Conservation (phyloP, 2,797 vertebrate species). For the Cetoscarus ocellatus region DNA sequence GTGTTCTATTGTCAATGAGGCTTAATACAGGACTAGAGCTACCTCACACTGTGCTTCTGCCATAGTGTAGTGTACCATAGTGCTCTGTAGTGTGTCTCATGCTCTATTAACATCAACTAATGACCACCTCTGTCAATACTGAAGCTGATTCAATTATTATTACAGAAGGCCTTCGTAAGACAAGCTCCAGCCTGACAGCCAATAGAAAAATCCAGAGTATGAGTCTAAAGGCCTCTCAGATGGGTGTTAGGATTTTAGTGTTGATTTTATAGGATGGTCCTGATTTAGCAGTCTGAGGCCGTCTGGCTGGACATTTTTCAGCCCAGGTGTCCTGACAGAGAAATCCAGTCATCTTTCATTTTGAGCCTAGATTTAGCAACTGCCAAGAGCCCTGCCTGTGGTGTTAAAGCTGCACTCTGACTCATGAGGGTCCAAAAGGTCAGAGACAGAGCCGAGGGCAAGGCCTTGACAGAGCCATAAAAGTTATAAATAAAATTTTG, state of each 20-base stretch:
- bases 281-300: constrained; percentile 42
- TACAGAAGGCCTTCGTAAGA: background rate
- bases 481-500: constrained; percentile 50
- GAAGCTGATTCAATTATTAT: background rate
- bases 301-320: constrained; percentile 50
- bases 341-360: constrained; percentile 67
- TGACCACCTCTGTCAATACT: background rate
- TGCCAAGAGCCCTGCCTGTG: constrained; percentile 47
- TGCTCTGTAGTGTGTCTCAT: background rate
- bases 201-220: constrained; percentile 2
- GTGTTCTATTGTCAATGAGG: constrained; percentile 14
- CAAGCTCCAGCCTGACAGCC: constrained; percentile 12
- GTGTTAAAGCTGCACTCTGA: constrained; percentile 48
- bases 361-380: constrained; percentile 54
- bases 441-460: constrained; percentile 48
- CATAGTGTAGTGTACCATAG: background rate
- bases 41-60: constrained; percentile 4
- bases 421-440: constrained; percentile 59
- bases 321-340: constrained; percentile 52
- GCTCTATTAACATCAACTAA: background rate
- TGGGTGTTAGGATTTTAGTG: background rate
- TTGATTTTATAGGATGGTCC: constrained; percentile 20
- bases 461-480: constrained; percentile 36
- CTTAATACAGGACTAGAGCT: background rate
- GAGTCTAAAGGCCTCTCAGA: background rate